Evolutionary conservation across 2,113 vertebrate genomes (phyloP), one percentile per base, ranked within the genome.

Genomic region (Actenoides hombroni): DNA sequence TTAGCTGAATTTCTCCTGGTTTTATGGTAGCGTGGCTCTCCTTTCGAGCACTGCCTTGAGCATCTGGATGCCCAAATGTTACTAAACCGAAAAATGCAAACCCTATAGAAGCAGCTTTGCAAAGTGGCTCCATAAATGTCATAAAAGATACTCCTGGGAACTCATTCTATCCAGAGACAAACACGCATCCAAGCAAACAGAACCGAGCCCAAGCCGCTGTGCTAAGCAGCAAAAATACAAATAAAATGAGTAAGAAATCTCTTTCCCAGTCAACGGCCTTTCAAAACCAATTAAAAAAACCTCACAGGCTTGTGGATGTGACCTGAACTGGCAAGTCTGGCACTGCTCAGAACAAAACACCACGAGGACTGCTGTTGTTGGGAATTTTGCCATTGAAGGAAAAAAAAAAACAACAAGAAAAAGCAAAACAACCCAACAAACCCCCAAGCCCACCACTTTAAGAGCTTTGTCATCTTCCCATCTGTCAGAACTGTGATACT

Each of bases 391-490:
- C 84, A 74, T 4, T 19, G 2, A 13, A 40, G 13, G 7, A 24
- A 9, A 63, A 51, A 20, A 15, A 8, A 10, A 35, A 25, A 7
- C 16, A 42, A 42, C 42, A 42, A 40, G 40, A 9, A 44, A 25
- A 53, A 53, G 13, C 26, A 11, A 31, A 29, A 51, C 49, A 51
- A 51, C 23, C 49, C 49, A 25, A 51, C 49, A 51, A 46, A 35
- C 7, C 26, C 44, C 25, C 26, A 74, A 54, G 26, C 44, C 29
- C 53, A 65, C 53, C 37, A 64, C 71, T 69, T 71, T n/a, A 8
- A 73, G 67, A 91, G 76, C 70, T 78, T 48, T 93, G 88, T 86
- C 91, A 91, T 94, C 76, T 63, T 82, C 71, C 81, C 54, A 70
- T 39, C 80, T 91, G 85, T 46, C 40, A 53, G 73, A 46, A 54